Evolutionary conservation across 37 sponge, comb jelly and placozoan species (phyloP).

Genomic region (Cliona cf. orientalis): DNA sequence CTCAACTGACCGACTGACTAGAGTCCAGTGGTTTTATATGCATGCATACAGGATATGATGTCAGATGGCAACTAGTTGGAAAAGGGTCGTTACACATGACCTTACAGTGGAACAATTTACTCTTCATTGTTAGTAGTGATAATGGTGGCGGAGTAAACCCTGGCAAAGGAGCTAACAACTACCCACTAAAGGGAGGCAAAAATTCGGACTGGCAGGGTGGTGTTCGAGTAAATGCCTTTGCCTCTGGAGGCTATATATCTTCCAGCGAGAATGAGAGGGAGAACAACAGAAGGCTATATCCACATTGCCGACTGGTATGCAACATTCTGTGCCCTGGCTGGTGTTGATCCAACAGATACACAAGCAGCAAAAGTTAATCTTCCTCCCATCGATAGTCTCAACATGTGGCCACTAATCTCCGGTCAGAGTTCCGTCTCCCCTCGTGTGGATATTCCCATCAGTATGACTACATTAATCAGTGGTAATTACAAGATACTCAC

Average conservation of each 20-base stretch:
- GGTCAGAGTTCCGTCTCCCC: too few relatives aligned
- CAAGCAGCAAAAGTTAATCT: conserved; percentile 21
- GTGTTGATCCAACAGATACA: conserved; percentile 37
- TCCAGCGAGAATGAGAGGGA: conserved; percentile 16
- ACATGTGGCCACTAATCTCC: too few relatives aligned
- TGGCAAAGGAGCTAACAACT: conserved; percentile 44
- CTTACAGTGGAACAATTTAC: too few relatives aligned
- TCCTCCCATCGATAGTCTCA: conserved; percentile 25
- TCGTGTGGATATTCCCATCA: too few relatives aligned
- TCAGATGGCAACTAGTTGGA: too few relatives aligned
- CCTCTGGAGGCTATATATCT: conserved; percentile 21
- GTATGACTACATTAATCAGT: too few relatives aligned
- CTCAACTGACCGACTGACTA: too few relatives aligned
- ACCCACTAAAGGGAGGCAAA: conserved; percentile 47
- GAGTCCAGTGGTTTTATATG: too few relatives aligned
- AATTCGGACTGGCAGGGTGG: conserved; percentile 44
- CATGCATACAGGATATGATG: too few relatives aligned
- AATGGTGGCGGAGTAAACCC: conserved; percentile 29
- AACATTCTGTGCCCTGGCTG: conserved; percentile 67
- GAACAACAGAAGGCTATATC: conserved; percentile 32
- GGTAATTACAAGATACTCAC: not conserved
- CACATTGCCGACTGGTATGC: conserved; percentile 53
- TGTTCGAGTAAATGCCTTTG: conserved; percentile 50
- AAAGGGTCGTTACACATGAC: too few relatives aligned
- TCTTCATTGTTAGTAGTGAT: conserved; percentile 27